Evolutionary conservation across 2,113 vertebrate genomes (phyloP).

Genomic region (Microtus oregoni): DNA sequence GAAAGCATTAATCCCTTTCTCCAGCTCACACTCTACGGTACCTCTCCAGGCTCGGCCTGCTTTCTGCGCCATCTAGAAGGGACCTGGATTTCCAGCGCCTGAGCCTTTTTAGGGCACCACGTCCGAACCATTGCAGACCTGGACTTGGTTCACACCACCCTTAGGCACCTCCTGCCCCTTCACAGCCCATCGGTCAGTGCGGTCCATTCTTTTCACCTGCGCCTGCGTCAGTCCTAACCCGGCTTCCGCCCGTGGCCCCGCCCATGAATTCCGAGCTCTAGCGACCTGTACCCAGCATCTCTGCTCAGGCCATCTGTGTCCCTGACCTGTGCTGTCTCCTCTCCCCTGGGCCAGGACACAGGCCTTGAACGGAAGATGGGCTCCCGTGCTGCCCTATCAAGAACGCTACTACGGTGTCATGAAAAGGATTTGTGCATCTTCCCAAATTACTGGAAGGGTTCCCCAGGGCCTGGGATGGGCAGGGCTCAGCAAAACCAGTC

Average conservation of each 20-base stretch:
- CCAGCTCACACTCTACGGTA: background rate
- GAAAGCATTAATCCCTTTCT: background rate
- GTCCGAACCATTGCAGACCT: background rate
- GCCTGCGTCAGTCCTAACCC: background rate
- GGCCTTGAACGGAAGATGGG: background rate
- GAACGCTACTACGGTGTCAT: no score
- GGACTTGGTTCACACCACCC: background rate
- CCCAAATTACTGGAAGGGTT: no score
- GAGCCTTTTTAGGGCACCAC: background rate
- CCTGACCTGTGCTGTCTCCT: background rate
- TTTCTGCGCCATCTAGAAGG: background rate
- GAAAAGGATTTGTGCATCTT: background rate
- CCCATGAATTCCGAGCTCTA: background rate
- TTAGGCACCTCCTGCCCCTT: background rate
- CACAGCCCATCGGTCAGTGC: background rate
- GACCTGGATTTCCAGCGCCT: background rate
- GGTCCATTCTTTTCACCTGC: background rate
- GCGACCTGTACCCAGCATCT: background rate
- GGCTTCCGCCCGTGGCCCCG: background rate
- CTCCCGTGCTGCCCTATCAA: no score
- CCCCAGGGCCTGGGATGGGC: background rate
- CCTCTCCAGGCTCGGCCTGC: background rate
- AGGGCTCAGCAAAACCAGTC: background rate
- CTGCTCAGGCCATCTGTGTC: background rate
- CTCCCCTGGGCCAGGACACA: no score